Evolutionary conservation across 1,140 invertebrate species (phyloP).

Genomic region (Lepidurus couesii): DNA sequence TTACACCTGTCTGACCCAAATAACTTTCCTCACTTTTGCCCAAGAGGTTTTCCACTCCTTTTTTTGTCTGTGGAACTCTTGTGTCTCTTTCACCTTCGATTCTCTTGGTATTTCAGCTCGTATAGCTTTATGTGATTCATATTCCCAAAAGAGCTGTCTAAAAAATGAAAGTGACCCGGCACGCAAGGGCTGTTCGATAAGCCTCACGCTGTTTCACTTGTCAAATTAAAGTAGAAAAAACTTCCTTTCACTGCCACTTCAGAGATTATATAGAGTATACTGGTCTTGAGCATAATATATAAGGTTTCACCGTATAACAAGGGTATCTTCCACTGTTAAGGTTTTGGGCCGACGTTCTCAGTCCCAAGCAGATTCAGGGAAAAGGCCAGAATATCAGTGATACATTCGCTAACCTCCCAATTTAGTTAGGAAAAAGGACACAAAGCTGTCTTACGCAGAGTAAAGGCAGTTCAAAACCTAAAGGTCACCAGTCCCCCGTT

Average conservation of each 20-base stretch:
- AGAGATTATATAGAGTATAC: too few species aligned
- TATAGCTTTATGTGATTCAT: not conserved
- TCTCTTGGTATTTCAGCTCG: not conserved
- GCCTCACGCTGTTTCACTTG: not conserved
- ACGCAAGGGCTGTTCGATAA: slow-evolving; percentile 5
- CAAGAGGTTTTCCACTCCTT: slow-evolving; percentile 18
- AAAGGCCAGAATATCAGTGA: too few species aligned
- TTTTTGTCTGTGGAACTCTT: not conserved
- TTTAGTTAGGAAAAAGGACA: too few species aligned
- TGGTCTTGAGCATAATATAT: too few species aligned
- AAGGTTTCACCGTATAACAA: too few species aligned
- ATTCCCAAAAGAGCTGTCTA: not conserved
- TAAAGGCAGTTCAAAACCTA: too few species aligned
- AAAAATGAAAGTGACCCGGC: not conserved
- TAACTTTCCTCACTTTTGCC: slow-evolving; percentile 18
- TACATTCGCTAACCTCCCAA: too few species aligned
- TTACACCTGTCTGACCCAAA: slow-evolving; percentile 21
- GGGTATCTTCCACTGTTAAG: too few species aligned
- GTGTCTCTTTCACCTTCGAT: slow-evolving; percentile 8
- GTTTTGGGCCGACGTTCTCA: too few species aligned
- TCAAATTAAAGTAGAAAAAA: not conserved
- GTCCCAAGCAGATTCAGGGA: too few species aligned
- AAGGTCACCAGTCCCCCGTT: too few species aligned
- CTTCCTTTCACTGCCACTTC: not conserved
- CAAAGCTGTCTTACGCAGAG: too few species aligned